phyloP scores from a whole-genome alignment of 2,888 invertebrate species.

The Drosophila histrio region DNA sequence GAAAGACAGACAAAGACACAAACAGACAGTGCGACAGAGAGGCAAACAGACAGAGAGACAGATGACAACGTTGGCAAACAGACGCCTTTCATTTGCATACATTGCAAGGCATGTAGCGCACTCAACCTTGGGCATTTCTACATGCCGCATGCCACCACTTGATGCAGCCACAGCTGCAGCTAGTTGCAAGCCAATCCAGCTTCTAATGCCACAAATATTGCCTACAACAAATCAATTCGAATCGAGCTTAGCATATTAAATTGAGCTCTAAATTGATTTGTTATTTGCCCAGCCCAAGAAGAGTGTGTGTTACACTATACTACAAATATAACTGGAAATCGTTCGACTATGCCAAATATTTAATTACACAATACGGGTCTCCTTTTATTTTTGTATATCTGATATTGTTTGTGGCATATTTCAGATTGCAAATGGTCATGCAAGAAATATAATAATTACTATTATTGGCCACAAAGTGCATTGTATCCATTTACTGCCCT shows the following conservation, averaged over 20 bases:
- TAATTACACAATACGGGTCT: slow-evolving; percentile 4
- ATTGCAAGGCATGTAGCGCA: slow-evolving; percentile 23
- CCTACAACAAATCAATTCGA: slow-evolving; percentile 73
- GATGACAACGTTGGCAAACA: slow-evolving; percentile 42
- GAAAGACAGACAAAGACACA: slow-evolving; percentile 21
- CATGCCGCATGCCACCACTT: slow-evolving; percentile 3
- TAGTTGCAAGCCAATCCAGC: slow-evolving; percentile 32
- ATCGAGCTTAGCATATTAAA: slow-evolving; percentile 62
- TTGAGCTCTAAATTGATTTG: slow-evolving; percentile 43
- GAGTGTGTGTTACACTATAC: not conserved
- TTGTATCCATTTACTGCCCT: slow-evolving; percentile 11
- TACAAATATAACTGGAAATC: not conserved
- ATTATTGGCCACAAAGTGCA: slow-evolving; percentile 16
- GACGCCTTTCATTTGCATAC: slow-evolving; percentile 70
- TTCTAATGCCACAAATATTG: slow-evolving; percentile 51
- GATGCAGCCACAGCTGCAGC: slow-evolving; percentile 19
- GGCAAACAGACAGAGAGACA: slow-evolving; percentile 25
- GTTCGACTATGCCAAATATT: not conserved
- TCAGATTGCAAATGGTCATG: not conserved
- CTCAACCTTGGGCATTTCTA: slow-evolving; percentile 4
- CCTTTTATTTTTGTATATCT: not conserved
- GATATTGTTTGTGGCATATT: not conserved
- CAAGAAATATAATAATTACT: slow-evolving; percentile 1
- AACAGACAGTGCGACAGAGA: slow-evolving; percentile 24
- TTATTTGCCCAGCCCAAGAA: slow-evolving; percentile 5